Percentiles rank a stretch among this genome's conserved stretches.
These are phyloP conservation scores for Kryptopterus vitreolus DNA, from an alignment of 2,797 vertebrate genomes.

Conservation along the genomic window DNA sequence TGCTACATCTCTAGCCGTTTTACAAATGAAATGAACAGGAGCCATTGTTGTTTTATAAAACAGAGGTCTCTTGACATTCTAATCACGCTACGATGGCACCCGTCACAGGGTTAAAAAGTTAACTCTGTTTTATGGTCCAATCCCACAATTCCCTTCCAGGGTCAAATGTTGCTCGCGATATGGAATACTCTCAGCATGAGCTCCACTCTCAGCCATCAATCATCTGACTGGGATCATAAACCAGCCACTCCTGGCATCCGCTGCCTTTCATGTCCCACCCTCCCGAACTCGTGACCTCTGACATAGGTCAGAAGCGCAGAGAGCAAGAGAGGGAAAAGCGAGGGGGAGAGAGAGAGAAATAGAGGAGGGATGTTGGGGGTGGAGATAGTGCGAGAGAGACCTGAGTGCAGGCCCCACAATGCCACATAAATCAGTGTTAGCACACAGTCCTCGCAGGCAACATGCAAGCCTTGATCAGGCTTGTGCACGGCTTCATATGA, in stretches of 20 bases:
- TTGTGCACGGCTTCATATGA: background rate
- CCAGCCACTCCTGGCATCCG: conserved; percentile 63
- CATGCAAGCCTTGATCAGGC: background rate
- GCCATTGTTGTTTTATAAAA: conserved; percentile 8
- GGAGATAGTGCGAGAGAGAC: conserved; percentile 13
- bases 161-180: conserved; percentile 46
- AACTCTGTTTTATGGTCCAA: conserved; percentile 66
- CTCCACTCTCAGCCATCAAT: conserved; percentile 72
- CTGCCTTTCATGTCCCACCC: conserved; percentile 74
- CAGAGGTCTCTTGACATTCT: conserved; percentile 7
- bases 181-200: conserved; percentile 62
- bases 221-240: conserved; percentile 73
- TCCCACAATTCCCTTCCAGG: conserved; percentile 61
- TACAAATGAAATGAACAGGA: background rate
- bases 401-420: background rate
- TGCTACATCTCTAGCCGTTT: background rate
- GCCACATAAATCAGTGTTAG: conserved; percentile 20
- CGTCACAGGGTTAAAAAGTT: conserved; percentile 50
- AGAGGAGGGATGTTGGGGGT: background rate
- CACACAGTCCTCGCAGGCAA: conserved; percentile 9
- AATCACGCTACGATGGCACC: conserved; percentile 2
- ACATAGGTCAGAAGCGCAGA: conserved; percentile 61
- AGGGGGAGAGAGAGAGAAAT: conserved; percentile 19
- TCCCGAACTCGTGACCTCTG: conserved; percentile 66
- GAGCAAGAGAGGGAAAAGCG: conserved; percentile 34